Percentiles rank a stretch among this genome's conserved stretches.
Evolutionary conservation across 2,888 invertebrate genomes (phyloP).

Genomic region (Tuberolachnus salignus): DNA sequence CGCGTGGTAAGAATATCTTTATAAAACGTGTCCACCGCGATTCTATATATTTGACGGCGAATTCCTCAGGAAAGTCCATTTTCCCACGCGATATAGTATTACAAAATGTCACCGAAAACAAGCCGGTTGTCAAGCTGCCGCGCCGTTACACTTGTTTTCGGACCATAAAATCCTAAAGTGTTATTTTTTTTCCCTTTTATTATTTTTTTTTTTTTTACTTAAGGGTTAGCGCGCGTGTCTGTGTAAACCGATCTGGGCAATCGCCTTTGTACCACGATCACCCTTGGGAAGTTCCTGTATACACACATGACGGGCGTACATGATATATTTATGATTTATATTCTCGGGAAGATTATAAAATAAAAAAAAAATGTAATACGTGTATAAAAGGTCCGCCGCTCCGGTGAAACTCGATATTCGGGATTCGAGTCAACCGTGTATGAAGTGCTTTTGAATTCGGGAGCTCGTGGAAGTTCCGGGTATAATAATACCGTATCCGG

Average conservation of each 20-base stretch:
- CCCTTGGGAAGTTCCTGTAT: slow-evolving; percentile 22
- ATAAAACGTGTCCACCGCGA: slow-evolving; percentile 10
- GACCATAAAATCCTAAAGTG: slow-evolving; percentile 52
- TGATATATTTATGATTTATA: slow-evolving; percentile 55
- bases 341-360: slow-evolving; percentile 42
- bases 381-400: background rate
- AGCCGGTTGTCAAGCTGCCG: background rate
- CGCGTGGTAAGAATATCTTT: slow-evolving; percentile 12
- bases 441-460: slow-evolving; percentile 39
- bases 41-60: slow-evolving; percentile 11
- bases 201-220: slow-evolving; percentile 10
- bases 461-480: slow-evolving; percentile 7
- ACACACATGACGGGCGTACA: slow-evolving; percentile 45
- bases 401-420: slow-evolving; percentile 36
- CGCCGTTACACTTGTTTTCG: slow-evolving; percentile 48
- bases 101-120: slow-evolving; percentile 42
- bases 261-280: slow-evolving; percentile 20
- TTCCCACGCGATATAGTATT: slow-evolving; percentile 34
- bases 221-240: slow-evolving; percentile 8
- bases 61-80: slow-evolving; percentile 43
- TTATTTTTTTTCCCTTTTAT: too few relatives aligned
- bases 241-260: slow-evolving; percentile 47
- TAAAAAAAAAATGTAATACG: slow-evolving; percentile 32
- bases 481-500: background rate
- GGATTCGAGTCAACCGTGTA: slow-evolving; percentile 42